A percentile compares a stretch with the other conserved stretches of the same genome.
These are phyloP conservation scores for Holothuria leucospilota DNA, from an alignment of 53 echinoderm and acorn worm genomes.

Conservation along the genomic window DNA sequence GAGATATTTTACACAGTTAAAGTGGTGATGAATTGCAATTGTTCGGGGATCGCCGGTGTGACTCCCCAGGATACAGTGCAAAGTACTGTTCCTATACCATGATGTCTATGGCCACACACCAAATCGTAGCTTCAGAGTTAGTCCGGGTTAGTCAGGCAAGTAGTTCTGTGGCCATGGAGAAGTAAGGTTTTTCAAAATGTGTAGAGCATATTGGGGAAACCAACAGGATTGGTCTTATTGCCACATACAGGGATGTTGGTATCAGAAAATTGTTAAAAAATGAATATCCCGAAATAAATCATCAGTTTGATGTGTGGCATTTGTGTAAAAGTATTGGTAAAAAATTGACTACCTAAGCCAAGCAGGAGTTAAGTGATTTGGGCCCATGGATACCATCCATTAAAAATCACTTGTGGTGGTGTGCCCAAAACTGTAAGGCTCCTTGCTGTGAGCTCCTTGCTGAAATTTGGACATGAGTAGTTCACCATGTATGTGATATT, in stretches of 20 bases:
- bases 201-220: conserved; percentile 7
- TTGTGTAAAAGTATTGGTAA: conserved; percentile 35
- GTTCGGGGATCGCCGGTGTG: conserved; percentile 47
- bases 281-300: conserved; percentile 39
- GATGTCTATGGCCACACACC: not conserved
- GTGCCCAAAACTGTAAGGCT: conserved; percentile 39
- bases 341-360: conserved; percentile 32
- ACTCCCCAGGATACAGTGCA: conserved; percentile 40
- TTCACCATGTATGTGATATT: conserved; percentile 46
- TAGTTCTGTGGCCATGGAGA: conserved; percentile 53
- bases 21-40: not conserved
- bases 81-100: conserved; percentile 46
- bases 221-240: not conserved
- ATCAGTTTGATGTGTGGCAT: too few relatives aligned
- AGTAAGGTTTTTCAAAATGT: conserved; percentile 22
- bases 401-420: conserved; percentile 49
- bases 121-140: conserved; percentile 5
- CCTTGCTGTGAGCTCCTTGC: not conserved
- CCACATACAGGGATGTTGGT: conserved; percentile 47
- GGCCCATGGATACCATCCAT: conserved; percentile 27
- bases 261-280: conserved; percentile 25
- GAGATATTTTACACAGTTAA: too few relatives aligned
- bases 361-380: conserved; percentile 16
- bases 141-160: conserved; percentile 42
- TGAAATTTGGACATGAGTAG: conserved; percentile 60